These are phyloP conservation scores for Machaerirhynchus nigripectus DNA, from an alignment of 2,113 vertebrate species.

Conservation along the genomic window DNA sequence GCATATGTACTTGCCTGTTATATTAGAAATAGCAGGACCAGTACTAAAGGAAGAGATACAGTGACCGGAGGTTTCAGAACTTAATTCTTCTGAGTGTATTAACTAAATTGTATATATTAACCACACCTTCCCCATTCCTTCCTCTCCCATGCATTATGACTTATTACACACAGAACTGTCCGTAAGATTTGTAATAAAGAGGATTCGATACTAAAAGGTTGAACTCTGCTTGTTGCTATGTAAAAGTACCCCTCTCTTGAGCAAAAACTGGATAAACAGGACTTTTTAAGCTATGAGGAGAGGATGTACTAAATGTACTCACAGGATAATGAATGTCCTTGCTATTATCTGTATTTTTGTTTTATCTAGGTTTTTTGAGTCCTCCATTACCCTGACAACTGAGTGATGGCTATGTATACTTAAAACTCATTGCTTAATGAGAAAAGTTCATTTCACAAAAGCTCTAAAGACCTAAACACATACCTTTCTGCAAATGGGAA, in stretches of 20 bases:
- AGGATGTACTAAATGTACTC: neutral
- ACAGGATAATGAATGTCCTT: neutral
- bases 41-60: neutral
- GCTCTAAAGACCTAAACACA: neutral
- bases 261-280: neutral
- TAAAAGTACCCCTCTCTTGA: neutral
- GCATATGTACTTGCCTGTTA: neutral
- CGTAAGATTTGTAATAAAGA: neutral
- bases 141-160: neutral
- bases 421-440: neutral
- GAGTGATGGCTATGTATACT: neutral
- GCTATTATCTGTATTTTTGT: neutral
- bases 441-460: neutral
- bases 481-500: neutral
- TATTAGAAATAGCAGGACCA: neutral
- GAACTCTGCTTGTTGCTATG: neutral
- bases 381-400: neutral
- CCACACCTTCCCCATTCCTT: neutral
- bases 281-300: neutral
- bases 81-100: neutral
- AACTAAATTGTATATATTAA: neutral
- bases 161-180: neutral
- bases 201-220: neutral
- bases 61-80: neutral
- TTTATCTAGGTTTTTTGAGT: neutral